Conservation (phyloP, 2,888 invertebrate species). For the Eueremaeus valkanovi region DNA sequence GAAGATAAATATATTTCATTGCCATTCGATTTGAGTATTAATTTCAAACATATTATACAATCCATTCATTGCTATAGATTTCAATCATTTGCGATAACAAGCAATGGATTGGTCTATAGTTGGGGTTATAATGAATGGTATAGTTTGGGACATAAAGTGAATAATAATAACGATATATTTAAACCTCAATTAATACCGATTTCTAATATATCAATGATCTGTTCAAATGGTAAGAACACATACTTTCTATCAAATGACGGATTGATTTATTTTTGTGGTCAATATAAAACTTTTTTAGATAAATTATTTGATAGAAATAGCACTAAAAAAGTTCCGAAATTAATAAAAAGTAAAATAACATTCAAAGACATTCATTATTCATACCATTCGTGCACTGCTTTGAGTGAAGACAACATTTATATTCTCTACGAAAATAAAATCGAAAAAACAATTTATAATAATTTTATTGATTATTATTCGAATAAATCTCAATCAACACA, state of each 20-base stretch:
- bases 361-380: background rate
- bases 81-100: background rate
- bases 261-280: background rate
- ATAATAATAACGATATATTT: background rate
- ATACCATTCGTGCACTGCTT: background rate
- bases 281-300: background rate
- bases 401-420: background rate
- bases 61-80: background rate
- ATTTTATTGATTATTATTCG: background rate
- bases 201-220: background rate
- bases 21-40: no score
- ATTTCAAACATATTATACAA: background rate
- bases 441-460: background rate
- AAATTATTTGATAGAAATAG: background rate
- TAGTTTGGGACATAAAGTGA: background rate
- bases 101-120: background rate
- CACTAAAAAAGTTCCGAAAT: background rate
- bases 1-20: no score
- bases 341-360: background rate
- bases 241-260: background rate
- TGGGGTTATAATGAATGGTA: background rate
- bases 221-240: background rate
- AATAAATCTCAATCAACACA: background rate
- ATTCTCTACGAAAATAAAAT: background rate
- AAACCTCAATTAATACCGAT: background rate